phyloP scores from a whole-genome alignment of 2,113 vertebrate genomes.

The Morone saxatilis region DNA sequence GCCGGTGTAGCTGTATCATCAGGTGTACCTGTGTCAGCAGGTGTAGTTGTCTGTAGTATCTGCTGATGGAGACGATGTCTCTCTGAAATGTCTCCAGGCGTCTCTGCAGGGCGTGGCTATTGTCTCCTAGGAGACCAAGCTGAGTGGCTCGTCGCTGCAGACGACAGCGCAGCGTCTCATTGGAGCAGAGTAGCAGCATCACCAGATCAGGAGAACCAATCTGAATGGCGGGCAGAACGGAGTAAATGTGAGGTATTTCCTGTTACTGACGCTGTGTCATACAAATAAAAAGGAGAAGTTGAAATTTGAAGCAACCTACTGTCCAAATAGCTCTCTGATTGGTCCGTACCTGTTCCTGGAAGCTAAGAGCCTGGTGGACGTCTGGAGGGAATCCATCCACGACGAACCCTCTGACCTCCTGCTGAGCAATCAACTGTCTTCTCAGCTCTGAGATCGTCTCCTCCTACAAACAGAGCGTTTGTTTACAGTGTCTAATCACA shows the following conservation, averaged over 20 bases:
- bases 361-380: conserved; percentile 53
- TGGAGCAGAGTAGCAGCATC: conserved; percentile 50
- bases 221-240: background rate
- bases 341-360: conserved; percentile 44
- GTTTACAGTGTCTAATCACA: background rate
- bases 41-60: conserved; percentile 43
- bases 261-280: too few species aligned
- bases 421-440: conserved; percentile 29
- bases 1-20: background rate
- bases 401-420: conserved; percentile 5
- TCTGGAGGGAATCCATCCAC: conserved; percentile 44
- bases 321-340: background rate
- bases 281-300: too few species aligned
- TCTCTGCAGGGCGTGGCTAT: conserved; percentile 16
- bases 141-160: conserved; percentile 21
- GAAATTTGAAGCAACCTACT: too few species aligned
- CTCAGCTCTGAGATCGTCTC: conserved; percentile 33
- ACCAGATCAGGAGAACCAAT: conserved; percentile 44
- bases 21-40: conserved; percentile 29
- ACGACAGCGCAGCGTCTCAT: conserved; percentile 24
- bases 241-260: too few species aligned
- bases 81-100: conserved; percentile 31
- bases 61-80: conserved; percentile 27
- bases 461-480: background rate
- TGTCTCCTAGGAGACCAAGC: conserved; percentile 39